Base-by-base conservation (phyloP, 2,113 vertebrate genomes). In the Onychostoma macrolepis region DNA sequence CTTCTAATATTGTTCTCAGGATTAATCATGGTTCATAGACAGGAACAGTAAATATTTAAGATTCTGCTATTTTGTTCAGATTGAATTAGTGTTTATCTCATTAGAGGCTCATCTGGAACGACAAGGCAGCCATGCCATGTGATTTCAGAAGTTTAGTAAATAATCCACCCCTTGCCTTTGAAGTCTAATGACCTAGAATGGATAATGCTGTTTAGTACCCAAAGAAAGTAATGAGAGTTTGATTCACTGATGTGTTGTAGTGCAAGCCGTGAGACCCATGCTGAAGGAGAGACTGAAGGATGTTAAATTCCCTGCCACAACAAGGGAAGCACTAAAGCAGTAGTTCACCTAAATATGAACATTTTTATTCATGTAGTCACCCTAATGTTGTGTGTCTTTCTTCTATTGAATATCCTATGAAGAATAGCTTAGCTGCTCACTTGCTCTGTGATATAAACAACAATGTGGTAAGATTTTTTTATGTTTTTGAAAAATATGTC, bases 41-140 rank as follows among this genome's bases (percentile, higher is more conserved):
- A 86, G 85, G 90, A 91, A 92, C 85, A 84, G 91, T 87, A 91
- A 91, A 92, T 90, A 92, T 91, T 92, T 90, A 85, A 88, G 80
- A 89, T 85, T 86, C 79, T 74, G 89, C 80, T 67, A 79, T 91
- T 90, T 90, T 90, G 84, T 85, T 69, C 50, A 24, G 76, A 88
- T 85, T 86, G 85, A 89, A 91, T 89, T 89, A 87, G 90, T 92
- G 88, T 92, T 92, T 92, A 92, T 92, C 91, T 87, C 86, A 88
- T 90, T 88, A 90, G 76, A 83, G 67, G 83, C 87, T 87, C 74
- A 76, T 89, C 84, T 89, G 75, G 85, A 89, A 89, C 38, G 78
- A 77, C 65, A 83, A 80, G 86, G 82, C 79, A 86, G 82, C 87
- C 85, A 87, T 88, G 83, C 87, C 87, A 87, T 87, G 88, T 89